These are phyloP conservation scores for Cardiocondyla obscurior DNA, from an alignment of 1,140 invertebrate genomes.

Conservation along the genomic window DNA sequence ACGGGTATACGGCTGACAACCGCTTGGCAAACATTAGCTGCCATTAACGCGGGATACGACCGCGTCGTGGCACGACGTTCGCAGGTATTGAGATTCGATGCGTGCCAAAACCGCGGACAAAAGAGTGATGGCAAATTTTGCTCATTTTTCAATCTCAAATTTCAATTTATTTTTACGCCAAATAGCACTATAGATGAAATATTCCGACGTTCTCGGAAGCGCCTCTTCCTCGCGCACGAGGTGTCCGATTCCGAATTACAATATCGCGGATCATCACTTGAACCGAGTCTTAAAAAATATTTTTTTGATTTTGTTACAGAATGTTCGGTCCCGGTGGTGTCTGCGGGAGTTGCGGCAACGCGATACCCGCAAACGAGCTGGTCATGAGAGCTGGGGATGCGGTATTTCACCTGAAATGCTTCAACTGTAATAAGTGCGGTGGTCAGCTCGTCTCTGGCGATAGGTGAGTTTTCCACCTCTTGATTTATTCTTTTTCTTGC, in stretches of 20 bases:
- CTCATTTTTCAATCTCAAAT: too few relatives aligned
- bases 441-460: conserved; percentile 93
- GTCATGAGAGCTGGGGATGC: conserved; percentile 91
- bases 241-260: background rate
- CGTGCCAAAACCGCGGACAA: conserved; percentile 16
- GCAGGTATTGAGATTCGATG: conserved; percentile 15
- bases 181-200: too few relatives aligned
- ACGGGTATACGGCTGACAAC: conserved; percentile 69
- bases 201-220: conserved; percentile 26
- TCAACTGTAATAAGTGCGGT: conserved; percentile 96
- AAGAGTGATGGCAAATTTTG: too few relatives aligned
- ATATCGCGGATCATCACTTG: background rate
- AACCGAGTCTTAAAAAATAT: conserved; percentile 34
- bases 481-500: too few relatives aligned
- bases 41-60: conserved; percentile 77
- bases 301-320: conserved; percentile 85
- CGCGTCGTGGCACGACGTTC: background rate
- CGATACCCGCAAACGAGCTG: conserved; percentile 95
- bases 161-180: too few relatives aligned
- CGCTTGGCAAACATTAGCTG: conserved; percentile 80
- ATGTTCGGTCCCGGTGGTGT: conserved; percentile 94
- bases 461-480: conserved; percentile 84
- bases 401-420: conserved; percentile 97
- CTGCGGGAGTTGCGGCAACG: conserved; percentile 94
- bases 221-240: background rate